These are phyloP conservation scores for Rhadinocentrus ornatus DNA, from an alignment of 2,797 vertebrate species.

Conservation along the genomic window DNA sequence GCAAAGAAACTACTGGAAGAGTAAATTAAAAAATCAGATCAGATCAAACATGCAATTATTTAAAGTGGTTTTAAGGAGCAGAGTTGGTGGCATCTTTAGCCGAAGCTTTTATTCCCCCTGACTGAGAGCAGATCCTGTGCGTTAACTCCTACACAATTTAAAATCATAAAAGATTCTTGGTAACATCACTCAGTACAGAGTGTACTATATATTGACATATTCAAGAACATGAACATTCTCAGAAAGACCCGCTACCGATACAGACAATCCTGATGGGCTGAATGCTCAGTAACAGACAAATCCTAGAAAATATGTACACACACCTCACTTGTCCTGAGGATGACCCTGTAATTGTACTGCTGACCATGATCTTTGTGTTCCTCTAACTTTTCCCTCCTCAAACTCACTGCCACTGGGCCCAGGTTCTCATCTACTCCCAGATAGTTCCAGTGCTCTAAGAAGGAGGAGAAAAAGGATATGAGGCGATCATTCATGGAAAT, in stretches of 20 bases:
- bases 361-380: constrained; percentile 96
- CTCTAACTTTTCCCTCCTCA: constrained; percentile 95
- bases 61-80: constrained; percentile 5
- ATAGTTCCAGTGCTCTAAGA: constrained; percentile 97
- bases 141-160: constrained; percentile 48
- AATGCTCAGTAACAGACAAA: background rate
- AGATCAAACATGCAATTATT: constrained; percentile 30
- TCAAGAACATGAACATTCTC: constrained; percentile 28
- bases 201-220: constrained; percentile 43
- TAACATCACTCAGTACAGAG: constrained; percentile 38
- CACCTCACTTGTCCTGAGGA: constrained; percentile 98
- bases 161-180: constrained; percentile 43
- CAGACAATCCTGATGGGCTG: constrained; percentile 16
- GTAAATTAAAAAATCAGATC: constrained; percentile 12
- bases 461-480: background rate
- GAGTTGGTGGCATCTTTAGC: constrained; percentile 15
- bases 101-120: constrained; percentile 29
- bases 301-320: background rate
- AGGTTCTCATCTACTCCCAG: constrained; percentile 96
- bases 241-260: constrained; percentile 19
- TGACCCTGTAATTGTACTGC: constrained; percentile 96
- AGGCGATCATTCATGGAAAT: background rate
- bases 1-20: constrained; percentile 17
- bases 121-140: constrained; percentile 25
- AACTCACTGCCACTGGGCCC: constrained; percentile 96